Evolutionary conservation across 2,113 vertebrate species (phyloP), one percentile per base, ranked within the genome.

Genomic region (Seriola aureovittata): DNA sequence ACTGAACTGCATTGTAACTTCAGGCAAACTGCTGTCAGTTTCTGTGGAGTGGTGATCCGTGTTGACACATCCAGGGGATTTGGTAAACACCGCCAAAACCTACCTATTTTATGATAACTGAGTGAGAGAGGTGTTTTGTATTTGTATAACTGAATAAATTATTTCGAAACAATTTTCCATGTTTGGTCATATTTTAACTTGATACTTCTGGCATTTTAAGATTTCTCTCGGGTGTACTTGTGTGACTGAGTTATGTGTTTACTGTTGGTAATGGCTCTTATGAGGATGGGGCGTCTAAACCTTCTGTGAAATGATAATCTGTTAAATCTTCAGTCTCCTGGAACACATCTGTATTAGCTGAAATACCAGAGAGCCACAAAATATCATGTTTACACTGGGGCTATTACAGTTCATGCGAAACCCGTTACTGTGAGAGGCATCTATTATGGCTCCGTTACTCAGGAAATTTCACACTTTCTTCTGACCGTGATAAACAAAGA

Each of bases 121-220:
- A 84, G 75, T 78, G 84, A 90, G 72, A 85, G 88, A 84, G 83
- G 82, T 83, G 90, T 90, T 93, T 93, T 94, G 88, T 93, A 93
- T 93, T 93, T 93, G 91, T 92, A 89, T 89, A 89, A 91, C 81
- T 87, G 67, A 94, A 94, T 94, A 94, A 94, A 94, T 94, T 94
- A 94, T 94, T 94, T 93, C 82, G 1, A 87, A 91, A 88, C 79
- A 58, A 42, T 25, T 72, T 71, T 52, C 80, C 2, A 3, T 19
- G 23, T 83, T 75, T 50, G 50, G 5, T 62, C n/a, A 0, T 38
- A 34, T 64, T 71, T 72, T 67, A 8, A 6, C 55, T 21, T 19
- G 8, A 29, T 29, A 19, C 65, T n/a, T 40, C 54, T 71, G 40
- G 34, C 70, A 14, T 44, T 68, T 67, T 9, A n/a, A 57, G 23